These are phyloP conservation scores for Hyposoter didymator DNA, from an alignment of 2,888 invertebrate genomes.

Conservation along the genomic window DNA sequence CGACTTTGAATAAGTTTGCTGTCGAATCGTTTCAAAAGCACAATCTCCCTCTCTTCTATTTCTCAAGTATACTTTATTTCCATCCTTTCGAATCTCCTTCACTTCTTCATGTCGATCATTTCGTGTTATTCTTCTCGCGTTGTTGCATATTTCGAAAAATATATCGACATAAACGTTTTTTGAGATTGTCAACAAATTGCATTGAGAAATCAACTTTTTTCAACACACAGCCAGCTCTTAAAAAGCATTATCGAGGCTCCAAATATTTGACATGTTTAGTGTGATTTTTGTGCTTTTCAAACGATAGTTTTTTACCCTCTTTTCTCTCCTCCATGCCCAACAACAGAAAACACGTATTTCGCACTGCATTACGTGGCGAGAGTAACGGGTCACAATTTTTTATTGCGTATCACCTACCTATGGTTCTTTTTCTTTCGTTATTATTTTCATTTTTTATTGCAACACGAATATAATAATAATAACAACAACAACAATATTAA, in stretches of 20 bases:
- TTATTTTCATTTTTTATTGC: slow-evolving; percentile 38
- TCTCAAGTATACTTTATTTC: background rate
- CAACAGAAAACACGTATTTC: slow-evolving; percentile 51
- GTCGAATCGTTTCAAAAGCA: slow-evolving; percentile 1
- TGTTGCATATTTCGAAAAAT: background rate
- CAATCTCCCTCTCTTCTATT: background rate
- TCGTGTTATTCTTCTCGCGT: background rate
- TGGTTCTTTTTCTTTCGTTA: slow-evolving; percentile 18
- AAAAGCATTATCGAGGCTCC: too few relatives aligned
- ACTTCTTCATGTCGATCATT: background rate
- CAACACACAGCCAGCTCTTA: too few relatives aligned
- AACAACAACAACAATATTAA: slow-evolving; percentile 65
- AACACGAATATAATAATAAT: slow-evolving; percentile 67
- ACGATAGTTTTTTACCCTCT: slow-evolving; percentile 18
- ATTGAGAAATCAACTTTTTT: too few relatives aligned
- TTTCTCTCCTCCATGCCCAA: slow-evolving; percentile 11
- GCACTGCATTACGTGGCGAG: slow-evolving; percentile 64
- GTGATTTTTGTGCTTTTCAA: slow-evolving; percentile 46
- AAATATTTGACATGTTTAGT: too few relatives aligned
- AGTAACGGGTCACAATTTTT: slow-evolving; percentile 58
- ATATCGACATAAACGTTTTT: too few relatives aligned
- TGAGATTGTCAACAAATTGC: too few relatives aligned
- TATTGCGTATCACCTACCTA: slow-evolving; percentile 54
- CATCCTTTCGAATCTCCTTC: background rate
- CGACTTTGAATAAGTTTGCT: background rate